Conservation (phyloP, 1,140 invertebrate genomes). For the Penaeus indicus region DNA sequence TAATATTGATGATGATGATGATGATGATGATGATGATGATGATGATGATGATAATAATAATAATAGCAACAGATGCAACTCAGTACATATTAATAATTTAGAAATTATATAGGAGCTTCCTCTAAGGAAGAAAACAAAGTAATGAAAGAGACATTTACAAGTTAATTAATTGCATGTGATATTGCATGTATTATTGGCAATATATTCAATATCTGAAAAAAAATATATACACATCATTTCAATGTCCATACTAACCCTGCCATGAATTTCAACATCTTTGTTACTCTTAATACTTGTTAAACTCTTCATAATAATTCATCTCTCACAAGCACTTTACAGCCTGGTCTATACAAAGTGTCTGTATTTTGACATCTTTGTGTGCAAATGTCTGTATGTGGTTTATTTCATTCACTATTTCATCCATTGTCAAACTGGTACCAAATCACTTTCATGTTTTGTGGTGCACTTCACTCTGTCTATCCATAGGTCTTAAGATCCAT, state of each 20-base stretch:
- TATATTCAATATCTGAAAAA: neutral
- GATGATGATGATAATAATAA: too few species aligned
- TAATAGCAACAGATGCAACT: too few species aligned
- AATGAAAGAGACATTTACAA: neutral
- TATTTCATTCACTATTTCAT: neutral
- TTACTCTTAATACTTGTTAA: too few species aligned
- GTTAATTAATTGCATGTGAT: neutral
- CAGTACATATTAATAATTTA: too few species aligned
- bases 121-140: neutral
- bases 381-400: neutral
- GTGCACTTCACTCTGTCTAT: neutral
- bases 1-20: too few species aligned
- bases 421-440: conserved; percentile 44
- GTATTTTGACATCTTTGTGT: neutral
- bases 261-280: conserved; percentile 26
- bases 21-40: too few species aligned
- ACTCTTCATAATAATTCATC: too few species aligned
- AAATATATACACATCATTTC: neutral
- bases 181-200: too few species aligned
- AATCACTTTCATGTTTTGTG: conserved; percentile 34
- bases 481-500: too few species aligned
- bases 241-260: conserved; percentile 41
- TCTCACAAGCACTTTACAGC: too few species aligned
- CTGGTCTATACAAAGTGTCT: too few species aligned
- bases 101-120: too few species aligned